Base-by-base conservation (phyloP, 2,113 vertebrate species). In the Gavialis gangeticus region DNA sequence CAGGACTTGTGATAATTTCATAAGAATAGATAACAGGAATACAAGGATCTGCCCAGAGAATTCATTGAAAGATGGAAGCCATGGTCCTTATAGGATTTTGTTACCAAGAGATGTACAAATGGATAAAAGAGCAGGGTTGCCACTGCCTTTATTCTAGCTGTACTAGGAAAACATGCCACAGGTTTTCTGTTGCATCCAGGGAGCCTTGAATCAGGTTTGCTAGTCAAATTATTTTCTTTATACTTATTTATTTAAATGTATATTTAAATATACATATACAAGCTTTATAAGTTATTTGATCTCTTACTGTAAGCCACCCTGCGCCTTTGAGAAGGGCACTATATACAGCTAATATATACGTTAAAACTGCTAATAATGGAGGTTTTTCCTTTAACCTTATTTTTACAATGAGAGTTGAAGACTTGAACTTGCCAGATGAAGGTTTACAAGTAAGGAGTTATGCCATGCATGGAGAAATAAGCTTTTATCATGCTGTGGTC, bases 361-460 rank as follows among this genome's bases (percentile, higher is more conserved):
- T 46, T 46, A 46, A 46, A 46, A 46, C 46, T 46, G 46, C 46
- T 46, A 9, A 46, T 46, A 46, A 46, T 77, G 18, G 63, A 84
- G 55, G 82, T 79, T 37, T 92, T 87, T 95, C 81, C 86, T 91
- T 25, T 82, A 71, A 76, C 60, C 28, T 89, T 92, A 85, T 93
- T 91, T 21, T 73, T 87, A 15, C 55, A 88, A 3, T 82, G 71
- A 63, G 54, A 16, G 7, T 82, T 95, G 77, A 82, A 88, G 84
- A 79, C 83, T 56, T 21, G 89, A 77, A 84, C 92, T 93, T 87
- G 66, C 89, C 55, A 85, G 84, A 87, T 78, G 94, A 85, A 93
- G 71, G 67, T 58, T 19, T 91, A 81, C 84, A 96, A 96, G 91
- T 92, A 89, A 91, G 91, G 56, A 78, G 27, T 18, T 28, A 90